Percentiles rank a stretch among this genome's conserved stretches.
phyloP scores from a whole-genome alignment of 2,113 vertebrate genomes.

The Myocastor coypus region DNA sequence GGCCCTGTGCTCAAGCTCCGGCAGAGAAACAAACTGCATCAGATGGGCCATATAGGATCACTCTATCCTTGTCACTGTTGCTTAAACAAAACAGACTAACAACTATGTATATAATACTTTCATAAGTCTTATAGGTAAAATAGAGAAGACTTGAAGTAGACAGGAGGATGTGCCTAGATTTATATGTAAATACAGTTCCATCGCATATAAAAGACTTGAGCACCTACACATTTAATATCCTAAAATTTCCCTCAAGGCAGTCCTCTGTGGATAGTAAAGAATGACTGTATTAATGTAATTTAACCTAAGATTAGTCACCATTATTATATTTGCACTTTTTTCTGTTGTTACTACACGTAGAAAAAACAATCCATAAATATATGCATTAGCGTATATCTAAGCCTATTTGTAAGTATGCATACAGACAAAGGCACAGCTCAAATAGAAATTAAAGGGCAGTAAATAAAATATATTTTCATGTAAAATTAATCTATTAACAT shows the following conservation, averaged over 20 bases:
- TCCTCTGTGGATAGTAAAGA: neutral
- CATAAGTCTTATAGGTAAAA: neutral
- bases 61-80: neutral
- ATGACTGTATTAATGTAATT: neutral
- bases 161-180: neutral
- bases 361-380: neutral
- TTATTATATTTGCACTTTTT: constrained; percentile 1
- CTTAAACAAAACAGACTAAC: neutral
- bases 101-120: neutral
- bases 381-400: neutral
- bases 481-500: neutral
- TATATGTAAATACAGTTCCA: neutral
- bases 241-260: no score
- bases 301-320: neutral
- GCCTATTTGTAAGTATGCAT: neutral
- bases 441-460: neutral
- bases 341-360: neutral
- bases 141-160: neutral
- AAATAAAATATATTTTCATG: neutral
- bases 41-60: neutral
- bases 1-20: neutral
- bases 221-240: neutral
- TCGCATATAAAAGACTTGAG: neutral
- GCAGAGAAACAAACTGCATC: no score
- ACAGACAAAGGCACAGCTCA: neutral